These are phyloP conservation scores for Dryadula phaetusa DNA, from an alignment of 2,888 invertebrate genomes.

Conservation along the genomic window DNA sequence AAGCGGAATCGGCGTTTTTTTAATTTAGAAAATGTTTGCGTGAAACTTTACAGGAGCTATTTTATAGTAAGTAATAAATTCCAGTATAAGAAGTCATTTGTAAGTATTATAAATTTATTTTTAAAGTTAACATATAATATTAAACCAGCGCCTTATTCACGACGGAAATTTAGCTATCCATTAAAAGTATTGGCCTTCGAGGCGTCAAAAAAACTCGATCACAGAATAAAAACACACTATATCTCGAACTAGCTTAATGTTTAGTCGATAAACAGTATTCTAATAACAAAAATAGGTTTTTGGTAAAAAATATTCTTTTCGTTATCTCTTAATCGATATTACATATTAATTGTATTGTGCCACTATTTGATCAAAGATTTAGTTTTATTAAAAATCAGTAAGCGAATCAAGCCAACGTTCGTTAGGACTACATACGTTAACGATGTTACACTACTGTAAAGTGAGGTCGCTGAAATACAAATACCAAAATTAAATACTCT, in stretches of 20 bases:
- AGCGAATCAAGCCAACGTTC: conserved; percentile 30
- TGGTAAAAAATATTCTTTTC: conserved; percentile 72
- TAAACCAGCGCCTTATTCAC: conserved; percentile 1
- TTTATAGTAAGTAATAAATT: conserved; percentile 26
- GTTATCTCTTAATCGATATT: conserved; percentile 67
- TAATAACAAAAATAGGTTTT: conserved; percentile 78
- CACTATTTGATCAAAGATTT: conserved; percentile 51
- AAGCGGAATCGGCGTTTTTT: conserved; percentile 58
- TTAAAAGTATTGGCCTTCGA: conserved; percentile 58
- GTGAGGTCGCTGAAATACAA: conserved; percentile 23
- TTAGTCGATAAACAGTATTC: conserved; percentile 67
- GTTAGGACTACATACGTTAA: conserved; percentile 21
- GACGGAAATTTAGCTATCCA: conserved; percentile 41
- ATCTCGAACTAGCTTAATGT: conserved; percentile 66
- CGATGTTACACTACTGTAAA: conserved; percentile 24
- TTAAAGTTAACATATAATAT: neutral
- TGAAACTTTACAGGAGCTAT: conserved; percentile 37
- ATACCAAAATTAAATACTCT: conserved; percentile 13
- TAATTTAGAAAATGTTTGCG: conserved; percentile 49
- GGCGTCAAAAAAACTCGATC: conserved; percentile 70
- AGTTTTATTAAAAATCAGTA: conserved; percentile 31
- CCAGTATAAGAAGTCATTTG: conserved; percentile 8
- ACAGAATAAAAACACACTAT: conserved; percentile 73
- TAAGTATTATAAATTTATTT: neutral
- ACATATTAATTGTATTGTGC: conserved; percentile 63